Evolutionary conservation across 2,888 invertebrate species (phyloP).

Genomic region (Machimus atricapillus): DNA sequence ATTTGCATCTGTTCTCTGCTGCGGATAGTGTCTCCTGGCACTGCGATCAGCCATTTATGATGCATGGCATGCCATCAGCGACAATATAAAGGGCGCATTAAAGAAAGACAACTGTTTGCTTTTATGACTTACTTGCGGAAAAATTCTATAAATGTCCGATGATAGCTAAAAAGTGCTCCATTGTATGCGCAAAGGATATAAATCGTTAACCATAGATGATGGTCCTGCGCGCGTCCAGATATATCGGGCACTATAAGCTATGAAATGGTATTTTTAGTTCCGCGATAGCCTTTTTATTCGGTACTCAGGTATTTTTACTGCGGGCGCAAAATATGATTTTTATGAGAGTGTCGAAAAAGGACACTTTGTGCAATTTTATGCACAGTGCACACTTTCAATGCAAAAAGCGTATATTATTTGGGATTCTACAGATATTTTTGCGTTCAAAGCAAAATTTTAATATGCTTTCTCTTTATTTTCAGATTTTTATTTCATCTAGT

Average conservation of each 20-base stretch:
- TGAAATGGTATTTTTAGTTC: not conserved
- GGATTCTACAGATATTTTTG: not conserved
- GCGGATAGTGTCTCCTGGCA: not conserved
- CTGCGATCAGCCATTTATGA: not conserved
- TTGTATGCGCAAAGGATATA: not conserved
- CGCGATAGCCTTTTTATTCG: not conserved
- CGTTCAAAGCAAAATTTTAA: not conserved
- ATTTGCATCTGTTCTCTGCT: not conserved
- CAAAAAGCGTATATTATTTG: not conserved
- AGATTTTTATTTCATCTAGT: not conserved
- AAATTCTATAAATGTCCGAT: constrained; percentile 19
- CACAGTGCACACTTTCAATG: not conserved
- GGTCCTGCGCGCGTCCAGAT: not conserved
- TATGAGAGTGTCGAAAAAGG: not conserved
- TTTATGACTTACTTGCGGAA: not conserved
- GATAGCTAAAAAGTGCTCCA: not conserved
- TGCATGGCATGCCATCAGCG: not conserved
- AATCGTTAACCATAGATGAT: not conserved
- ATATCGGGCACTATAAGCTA: not conserved
- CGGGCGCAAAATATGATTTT: not conserved
- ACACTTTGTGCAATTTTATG: not conserved
- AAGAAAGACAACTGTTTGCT: constrained; percentile 14
- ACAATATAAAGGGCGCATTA: constrained; percentile 1
- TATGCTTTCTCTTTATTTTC: not conserved
- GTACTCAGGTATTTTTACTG: not conserved